Percentiles rank a stretch among this genome's conserved stretches.
These are phyloP conservation scores for Eupithecia tripunctaria DNA, from an alignment of 2,888 invertebrate genomes.

Conservation along the genomic window DNA sequence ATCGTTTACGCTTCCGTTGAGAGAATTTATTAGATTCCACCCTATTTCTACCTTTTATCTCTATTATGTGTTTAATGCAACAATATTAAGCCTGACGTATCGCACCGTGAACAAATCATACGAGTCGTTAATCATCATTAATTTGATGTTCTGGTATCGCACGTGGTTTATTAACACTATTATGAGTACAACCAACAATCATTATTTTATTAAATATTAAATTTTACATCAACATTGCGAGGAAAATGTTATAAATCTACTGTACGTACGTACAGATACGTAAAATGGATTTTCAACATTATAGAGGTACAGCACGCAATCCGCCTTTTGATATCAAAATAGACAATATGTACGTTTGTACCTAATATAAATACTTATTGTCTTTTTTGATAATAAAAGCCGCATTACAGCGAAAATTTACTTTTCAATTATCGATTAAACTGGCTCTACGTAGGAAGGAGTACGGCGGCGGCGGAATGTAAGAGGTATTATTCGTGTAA, in stretches of 20 bases:
- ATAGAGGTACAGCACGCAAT: too few relatives aligned
- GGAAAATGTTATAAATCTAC: not conserved
- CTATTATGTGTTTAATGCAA: constrained; percentile 76
- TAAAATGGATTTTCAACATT: too few relatives aligned
- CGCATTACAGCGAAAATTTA: constrained; percentile 10
- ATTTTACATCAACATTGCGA: not conserved
- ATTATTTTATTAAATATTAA: not conserved
- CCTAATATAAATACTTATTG: too few relatives aligned
- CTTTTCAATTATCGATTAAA: constrained; percentile 47
- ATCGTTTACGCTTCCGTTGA: constrained; percentile 81
- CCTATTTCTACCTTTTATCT: constrained; percentile 81
- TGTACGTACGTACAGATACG: not conserved
- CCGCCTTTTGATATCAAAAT: too few relatives aligned
- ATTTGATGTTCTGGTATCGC: constrained; percentile 24
- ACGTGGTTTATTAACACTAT: constrained; percentile 4
- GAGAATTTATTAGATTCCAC: constrained; percentile 81
- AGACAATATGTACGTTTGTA: too few relatives aligned
- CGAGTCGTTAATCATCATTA: constrained; percentile 54
- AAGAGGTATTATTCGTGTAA: constrained; percentile 79
- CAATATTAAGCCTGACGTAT: constrained; percentile 59
- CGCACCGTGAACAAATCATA: constrained; percentile 58
- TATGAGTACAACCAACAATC: not conserved
- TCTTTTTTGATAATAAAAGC: not conserved
- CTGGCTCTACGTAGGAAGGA: constrained; percentile 45
- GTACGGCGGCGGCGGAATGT: constrained; percentile 48